A percentile compares a stretch with the other conserved stretches of the same genome.
phyloP scores from a whole-genome alignment of 2,888 invertebrate species.

The Autographa pulchrina region DNA sequence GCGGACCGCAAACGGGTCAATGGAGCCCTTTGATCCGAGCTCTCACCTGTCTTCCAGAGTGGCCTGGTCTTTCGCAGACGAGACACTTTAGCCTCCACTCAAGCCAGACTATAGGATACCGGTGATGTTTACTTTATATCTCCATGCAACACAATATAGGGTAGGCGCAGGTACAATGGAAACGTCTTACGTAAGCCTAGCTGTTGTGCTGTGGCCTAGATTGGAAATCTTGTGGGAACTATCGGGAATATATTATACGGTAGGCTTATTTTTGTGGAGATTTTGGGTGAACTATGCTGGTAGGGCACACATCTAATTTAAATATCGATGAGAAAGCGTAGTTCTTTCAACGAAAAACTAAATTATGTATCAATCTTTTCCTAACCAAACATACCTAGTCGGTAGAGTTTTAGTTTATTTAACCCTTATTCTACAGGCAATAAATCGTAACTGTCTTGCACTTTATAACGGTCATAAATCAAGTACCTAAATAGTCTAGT shows the following conservation, averaged over 20 bases:
- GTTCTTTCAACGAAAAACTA: too few relatives aligned
- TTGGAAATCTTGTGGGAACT: constrained; percentile 38
- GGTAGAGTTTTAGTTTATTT: too few relatives aligned
- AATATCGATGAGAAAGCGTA: too few relatives aligned
- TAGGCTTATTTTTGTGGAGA: background rate
- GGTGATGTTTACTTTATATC: constrained; percentile 75
- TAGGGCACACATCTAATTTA: too few relatives aligned
- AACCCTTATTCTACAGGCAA: too few relatives aligned
- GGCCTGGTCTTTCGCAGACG: constrained; percentile 81
- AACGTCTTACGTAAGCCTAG: constrained; percentile 45
- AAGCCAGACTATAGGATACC: constrained; percentile 66
- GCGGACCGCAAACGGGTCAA: constrained; percentile 82
- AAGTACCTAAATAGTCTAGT: too few relatives aligned
- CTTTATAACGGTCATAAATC: too few relatives aligned
- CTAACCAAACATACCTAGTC: too few relatives aligned
- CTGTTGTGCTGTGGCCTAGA: constrained; percentile 52
- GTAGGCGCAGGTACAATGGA: constrained; percentile 29
- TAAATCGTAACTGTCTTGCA: too few relatives aligned
- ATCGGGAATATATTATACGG: constrained; percentile 6
- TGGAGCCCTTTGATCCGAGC: constrained; percentile 85
- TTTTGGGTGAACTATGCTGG: too few relatives aligned
- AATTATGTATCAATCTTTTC: too few relatives aligned
- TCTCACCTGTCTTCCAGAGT: constrained; percentile 81
- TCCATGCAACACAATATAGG: constrained; percentile 52
- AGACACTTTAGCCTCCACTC: constrained; percentile 76